Evolutionary conservation across 1,140 invertebrate genomes (phyloP), one percentile per base, ranked within the genome.

Genomic region (Euborellia annulipes): DNA sequence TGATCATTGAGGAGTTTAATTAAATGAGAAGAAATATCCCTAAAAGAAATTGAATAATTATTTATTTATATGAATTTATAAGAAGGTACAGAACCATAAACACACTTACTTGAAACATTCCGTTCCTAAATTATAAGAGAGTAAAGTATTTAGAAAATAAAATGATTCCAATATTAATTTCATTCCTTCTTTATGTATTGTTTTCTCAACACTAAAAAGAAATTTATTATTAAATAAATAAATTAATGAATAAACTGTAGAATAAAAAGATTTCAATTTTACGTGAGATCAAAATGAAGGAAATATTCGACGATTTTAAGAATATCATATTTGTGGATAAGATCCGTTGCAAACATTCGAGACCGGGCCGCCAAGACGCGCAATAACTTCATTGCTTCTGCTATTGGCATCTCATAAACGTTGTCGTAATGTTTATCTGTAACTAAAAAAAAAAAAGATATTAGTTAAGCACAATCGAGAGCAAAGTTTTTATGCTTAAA

Each of bases 91-190:
- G n/a, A n/a, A n/a, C n/a, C n/a, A n/a, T n/a, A n/a, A n/a, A n/a
- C n/a, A n/a, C n/a, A 27, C 23, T 27, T 27, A 27, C 23, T 27
- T 27, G 11, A 27, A 27, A 11, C 23, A 27, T 27, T 27, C 23
- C 11, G 23, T 27, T 27, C 57, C 61, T 44, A 68, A 46, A 17
- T 59, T 55, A 54, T 65, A 69, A 47, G 62, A 54, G 3, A 69
- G 36, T 17, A 69, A 53, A 41, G 67, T 61, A 22, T 63, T 62
- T 54, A 66, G 62, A 44, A 70, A 61, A 55, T 64, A 61, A 36
- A 65, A 62, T 14, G 68, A 60, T 63, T 78, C 76, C 11, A 71
- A 73, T 58, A 77, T 75, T 48, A 78, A 60, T 43, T 66, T 64
- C 27, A 73, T 50, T 11, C 67, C 65, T 54, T 63, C 65, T 13